phyloP scores from a whole-genome alignment of 2,113 vertebrate genomes.

The Rynchops niger region DNA sequence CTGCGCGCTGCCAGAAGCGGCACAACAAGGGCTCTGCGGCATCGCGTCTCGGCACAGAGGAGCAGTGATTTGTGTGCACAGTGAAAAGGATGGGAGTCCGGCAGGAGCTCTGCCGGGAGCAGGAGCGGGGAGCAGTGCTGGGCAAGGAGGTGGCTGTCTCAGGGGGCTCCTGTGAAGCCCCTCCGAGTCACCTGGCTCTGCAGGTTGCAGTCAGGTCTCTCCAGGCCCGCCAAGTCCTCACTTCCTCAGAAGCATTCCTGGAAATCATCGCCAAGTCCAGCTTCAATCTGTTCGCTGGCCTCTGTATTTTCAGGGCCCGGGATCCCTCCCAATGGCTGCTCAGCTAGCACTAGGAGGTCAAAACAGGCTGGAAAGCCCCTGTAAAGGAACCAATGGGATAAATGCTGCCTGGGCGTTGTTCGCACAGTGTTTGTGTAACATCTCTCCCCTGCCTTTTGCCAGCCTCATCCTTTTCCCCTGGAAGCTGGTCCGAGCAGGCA shows the following conservation, averaged over 20 bases:
- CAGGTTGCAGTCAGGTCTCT: not conserved
- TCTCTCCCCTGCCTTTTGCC: not conserved
- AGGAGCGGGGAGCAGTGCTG: not conserved
- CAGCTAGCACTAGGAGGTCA: not conserved
- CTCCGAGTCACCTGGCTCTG: not conserved
- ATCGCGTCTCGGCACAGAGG: rapidly evolving
- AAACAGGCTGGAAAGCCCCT: not conserved
- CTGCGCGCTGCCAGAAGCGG: rapidly evolving
- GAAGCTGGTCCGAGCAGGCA: not conserved
- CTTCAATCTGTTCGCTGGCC: not conserved
- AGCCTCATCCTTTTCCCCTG: not conserved
- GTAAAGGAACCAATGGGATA: not conserved
- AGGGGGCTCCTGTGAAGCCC: not conserved
- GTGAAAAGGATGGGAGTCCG: not conserved
- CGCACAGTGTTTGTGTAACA: rapidly evolving
- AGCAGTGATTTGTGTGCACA: not conserved
- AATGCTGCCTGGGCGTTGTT: not conserved
- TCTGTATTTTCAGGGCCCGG: not conserved
- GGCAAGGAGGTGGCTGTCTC: not conserved
- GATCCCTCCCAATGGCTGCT: not conserved
- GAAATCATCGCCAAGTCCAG: not conserved
- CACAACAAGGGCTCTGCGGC: not conserved
- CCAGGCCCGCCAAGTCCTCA: not conserved
- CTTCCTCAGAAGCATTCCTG: not conserved
- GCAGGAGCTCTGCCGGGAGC: not conserved